Evolutionary conservation across 1,140 invertebrate genomes (phyloP).

Genomic region (Drosophila oshimai): DNA sequence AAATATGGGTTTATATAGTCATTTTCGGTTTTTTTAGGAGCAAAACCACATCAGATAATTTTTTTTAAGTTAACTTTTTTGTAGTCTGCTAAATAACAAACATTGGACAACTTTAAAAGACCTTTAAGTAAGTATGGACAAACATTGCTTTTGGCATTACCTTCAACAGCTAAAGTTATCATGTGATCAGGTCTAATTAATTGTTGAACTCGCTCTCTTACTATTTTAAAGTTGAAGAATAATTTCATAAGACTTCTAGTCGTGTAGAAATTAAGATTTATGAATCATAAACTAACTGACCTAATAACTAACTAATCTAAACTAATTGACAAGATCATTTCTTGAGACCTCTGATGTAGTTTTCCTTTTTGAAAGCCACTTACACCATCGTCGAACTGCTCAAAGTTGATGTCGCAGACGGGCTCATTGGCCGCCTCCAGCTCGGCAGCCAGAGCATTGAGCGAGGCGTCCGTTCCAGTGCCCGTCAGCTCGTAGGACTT

Average conservation of each 20-base stretch:
- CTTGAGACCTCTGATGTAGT: background rate
- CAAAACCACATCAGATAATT: background rate
- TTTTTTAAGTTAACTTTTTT: no score
- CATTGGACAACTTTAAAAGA: no score
- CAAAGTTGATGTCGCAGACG: slow-evolving; percentile 86
- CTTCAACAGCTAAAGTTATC: no score
- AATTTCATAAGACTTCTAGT: no score
- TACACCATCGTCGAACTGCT: slow-evolving; percentile 86
- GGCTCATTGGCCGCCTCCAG: slow-evolving; percentile 64
- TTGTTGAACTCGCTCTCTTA: no score
- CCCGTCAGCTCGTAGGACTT: slow-evolving; percentile 68
- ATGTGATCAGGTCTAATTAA: background rate
- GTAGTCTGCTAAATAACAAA: no score
- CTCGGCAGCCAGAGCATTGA: slow-evolving; percentile 50
- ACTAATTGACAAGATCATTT: background rate
- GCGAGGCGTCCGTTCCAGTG: slow-evolving; percentile 37
- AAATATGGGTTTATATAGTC: slow-evolving; percentile 25
- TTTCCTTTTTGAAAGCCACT: slow-evolving; percentile 44
- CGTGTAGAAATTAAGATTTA: no score
- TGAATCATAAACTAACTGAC: no score
- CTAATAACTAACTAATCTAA: no score
- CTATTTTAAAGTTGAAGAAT: no score
- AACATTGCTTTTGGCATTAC: no score
- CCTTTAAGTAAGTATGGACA: no score
- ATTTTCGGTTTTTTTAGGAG: background rate